These are phyloP conservation scores for Ormyrus labotus DNA, from an alignment of 2,888 invertebrate species.

Conservation along the genomic window DNA sequence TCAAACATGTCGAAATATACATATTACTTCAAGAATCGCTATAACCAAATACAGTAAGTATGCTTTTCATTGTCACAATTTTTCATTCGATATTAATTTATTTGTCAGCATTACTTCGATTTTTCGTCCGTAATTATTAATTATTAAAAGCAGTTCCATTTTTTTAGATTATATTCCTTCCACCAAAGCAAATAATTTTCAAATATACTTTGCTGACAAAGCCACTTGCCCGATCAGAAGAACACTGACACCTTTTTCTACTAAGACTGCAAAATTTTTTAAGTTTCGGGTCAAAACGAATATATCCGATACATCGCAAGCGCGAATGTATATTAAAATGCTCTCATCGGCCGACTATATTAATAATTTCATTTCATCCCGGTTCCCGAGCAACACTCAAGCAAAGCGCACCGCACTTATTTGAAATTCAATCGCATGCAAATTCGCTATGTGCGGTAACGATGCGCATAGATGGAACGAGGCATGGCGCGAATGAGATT, in stretches of 20 bases:
- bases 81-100: no score
- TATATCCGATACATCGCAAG: conserved; percentile 42
- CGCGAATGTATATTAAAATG: conserved; percentile 63
- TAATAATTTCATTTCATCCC: conserved; percentile 69
- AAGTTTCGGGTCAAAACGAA: conserved; percentile 65
- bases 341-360: conserved; percentile 64
- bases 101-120: no score
- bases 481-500: conserved; percentile 67
- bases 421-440: conserved; percentile 75
- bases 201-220: conserved; percentile 59
- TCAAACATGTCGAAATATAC: no score
- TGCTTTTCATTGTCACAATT: no score
- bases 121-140: no score
- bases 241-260: conserved; percentile 57
- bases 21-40: no score
- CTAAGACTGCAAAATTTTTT: conserved; percentile 59
- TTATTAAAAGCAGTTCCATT: no score
- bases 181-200: conserved; percentile 27
- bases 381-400: conserved; percentile 64
- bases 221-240: conserved; percentile 47
- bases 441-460: conserved; percentile 64
- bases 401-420: conserved; percentile 63
- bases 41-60: no score
- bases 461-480: conserved; percentile 60
- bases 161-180: no score